Evolutionary conservation across 2,113 vertebrate species (phyloP).

Genomic region (Puma concolor): DNA sequence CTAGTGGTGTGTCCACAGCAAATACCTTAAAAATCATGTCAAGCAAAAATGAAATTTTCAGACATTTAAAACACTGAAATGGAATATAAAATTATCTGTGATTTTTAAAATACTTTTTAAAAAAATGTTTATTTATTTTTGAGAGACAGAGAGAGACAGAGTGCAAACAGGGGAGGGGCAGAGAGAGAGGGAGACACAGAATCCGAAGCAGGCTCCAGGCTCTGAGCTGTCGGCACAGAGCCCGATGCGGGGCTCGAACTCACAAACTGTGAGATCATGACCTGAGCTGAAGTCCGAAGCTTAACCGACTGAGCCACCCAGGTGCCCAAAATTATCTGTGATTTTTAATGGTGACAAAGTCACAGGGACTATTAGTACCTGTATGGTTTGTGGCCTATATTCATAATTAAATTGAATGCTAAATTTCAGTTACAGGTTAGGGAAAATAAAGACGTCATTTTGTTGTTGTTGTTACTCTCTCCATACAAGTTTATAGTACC

Average conservation of each 20-base stretch:
- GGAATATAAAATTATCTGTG: neutral
- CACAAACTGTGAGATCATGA: rapidly evolving
- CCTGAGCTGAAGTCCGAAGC: no score
- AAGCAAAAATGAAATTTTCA: neutral
- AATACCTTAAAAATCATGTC: neutral
- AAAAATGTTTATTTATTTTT: no score
- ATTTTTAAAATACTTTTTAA: neutral
- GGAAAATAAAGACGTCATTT: neutral
- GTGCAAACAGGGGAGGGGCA: no score
- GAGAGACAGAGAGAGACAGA: no score
- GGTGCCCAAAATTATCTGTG: neutral
- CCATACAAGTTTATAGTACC: neutral
- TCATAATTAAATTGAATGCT: neutral
- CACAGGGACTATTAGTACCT: neutral
- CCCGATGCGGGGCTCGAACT: no score
- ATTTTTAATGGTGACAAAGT: neutral
- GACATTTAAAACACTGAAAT: neutral
- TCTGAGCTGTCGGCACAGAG: no score
- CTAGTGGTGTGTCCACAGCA: neutral
- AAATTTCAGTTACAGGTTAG: neutral
- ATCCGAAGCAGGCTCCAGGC: no score
- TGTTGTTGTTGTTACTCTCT: neutral
- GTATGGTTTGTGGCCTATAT: neutral
- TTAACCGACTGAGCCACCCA: no score
- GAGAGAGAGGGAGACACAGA: no score